A percentile compares a stretch with the other conserved stretches of the same genome.
Conservation (phyloP, 2,888 invertebrate genomes). For the Coelopa pilipes region DNA sequence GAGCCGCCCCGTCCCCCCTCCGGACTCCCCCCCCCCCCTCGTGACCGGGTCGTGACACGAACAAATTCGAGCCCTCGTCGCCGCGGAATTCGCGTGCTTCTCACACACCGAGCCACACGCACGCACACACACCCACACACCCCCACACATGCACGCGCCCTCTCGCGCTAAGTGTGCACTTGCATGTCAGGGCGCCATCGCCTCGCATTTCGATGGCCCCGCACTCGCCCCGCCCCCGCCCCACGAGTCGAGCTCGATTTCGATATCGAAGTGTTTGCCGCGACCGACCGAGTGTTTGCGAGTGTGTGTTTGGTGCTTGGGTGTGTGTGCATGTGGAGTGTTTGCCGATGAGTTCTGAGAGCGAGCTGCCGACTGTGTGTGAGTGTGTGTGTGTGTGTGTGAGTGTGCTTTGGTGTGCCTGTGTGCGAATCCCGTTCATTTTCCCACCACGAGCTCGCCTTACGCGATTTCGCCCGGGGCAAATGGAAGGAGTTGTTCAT, state of each 20-base stretch:
- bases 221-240: background rate
- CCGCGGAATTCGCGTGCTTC: background rate
- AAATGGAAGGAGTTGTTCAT: no score
- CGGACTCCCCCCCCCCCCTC: no score
- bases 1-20: no score
- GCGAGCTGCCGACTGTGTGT: no score
- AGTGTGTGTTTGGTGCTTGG: background rate
- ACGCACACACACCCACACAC: slow-evolving; percentile 10
- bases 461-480: no score
- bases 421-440: no score
- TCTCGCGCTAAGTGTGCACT: slow-evolving; percentile 4
- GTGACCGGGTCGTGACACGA: background rate
- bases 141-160: slow-evolving; percentile 12
- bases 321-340: background rate
- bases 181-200: slow-evolving; percentile 1
- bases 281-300: no score
- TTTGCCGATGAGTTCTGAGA: background rate
- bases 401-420: no score
- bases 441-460: no score
- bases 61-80: background rate
- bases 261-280: background rate
- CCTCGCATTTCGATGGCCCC: background rate
- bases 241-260: background rate
- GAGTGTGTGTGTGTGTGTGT: no score
- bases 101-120: slow-evolving; percentile 26